Evolutionary conservation across 2,113 vertebrate genomes (phyloP), one percentile per base, ranked within the genome.

Genomic region (Psittacula cyanocephala): DNA sequence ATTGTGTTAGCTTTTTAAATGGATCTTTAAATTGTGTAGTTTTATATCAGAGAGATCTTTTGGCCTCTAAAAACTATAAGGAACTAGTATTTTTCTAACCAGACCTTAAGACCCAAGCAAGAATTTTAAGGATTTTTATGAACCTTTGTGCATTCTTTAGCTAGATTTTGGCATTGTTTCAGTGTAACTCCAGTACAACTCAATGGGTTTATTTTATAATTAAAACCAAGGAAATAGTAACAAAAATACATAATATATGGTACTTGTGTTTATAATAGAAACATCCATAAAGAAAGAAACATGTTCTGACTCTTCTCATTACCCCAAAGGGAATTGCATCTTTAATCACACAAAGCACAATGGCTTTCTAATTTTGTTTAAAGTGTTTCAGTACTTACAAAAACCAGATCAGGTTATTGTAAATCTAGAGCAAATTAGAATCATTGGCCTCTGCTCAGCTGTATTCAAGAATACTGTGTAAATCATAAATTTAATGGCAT

Each of bases 401-500:
- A 98, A 98, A 98, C 98, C 98, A 99, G 98, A 98, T 98, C 98
- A 98, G 97, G 98, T 98, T 98, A 98, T 97, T 98, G 98, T 98
- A 98, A 98, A 98, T 98, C 97, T 99, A 98, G 98, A 98, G 98
- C 98, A 99, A 99, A 99, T 99, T 99, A 98, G 98, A 99, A 98
- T 98, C 98, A 98, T 97, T 98, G 98, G 98, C 98, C 98, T 98
- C 98, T 98, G 98, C 97, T 99, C 98, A 98, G 98, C 98, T 98
- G 97, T 98, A 98, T 99, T 98, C 98, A 98, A 97, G 97, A 97
- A 97, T 98, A 98, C 98, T 98, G 98, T 99, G 99, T 98, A 98
- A 98, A 99, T 99, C 98, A 99, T 98, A 98, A 98, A 98, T 99
- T 98, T 99, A 99, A 99, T 98, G 98, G 98, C 98, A 98, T 98